Evolutionary conservation across 2,797 vertebrate genomes (phyloP), one percentile per base, ranked within the genome.

Genomic region (Mus spretus): DNA sequence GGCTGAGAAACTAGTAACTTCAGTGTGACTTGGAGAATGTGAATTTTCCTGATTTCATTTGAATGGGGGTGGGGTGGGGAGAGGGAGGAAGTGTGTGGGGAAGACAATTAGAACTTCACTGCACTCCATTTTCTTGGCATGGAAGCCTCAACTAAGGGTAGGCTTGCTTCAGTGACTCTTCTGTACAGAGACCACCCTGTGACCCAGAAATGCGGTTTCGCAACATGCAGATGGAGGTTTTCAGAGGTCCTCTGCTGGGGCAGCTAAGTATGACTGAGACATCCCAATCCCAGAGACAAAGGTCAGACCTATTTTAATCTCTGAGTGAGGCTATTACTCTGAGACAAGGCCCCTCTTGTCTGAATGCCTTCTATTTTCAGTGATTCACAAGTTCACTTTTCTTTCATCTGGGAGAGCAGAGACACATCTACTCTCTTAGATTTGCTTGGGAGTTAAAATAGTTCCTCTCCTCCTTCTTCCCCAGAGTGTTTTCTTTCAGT

Each of bases 291-390:
- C 90, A 61, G 24, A 95, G 87, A 96, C 91, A 96, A 98, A 98
- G 95, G 96, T 97, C 98, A 96, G 96, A 47, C 92, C 97, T 97
- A 97, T 97, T 98, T 98, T 97, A 93, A 96, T 96, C 97, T 97
- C 92, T 96, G 95, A 95, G 96, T 84, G 84, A 79, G 93, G 88
- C 91, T 96, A 57, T 95, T 93, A 86, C 96, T 91, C 80, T 63
- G 47, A 85, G 91, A 98, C 98, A 98, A 98, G 96, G 96, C 93
- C 85, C 91, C 95, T 91, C 83, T 98, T 98, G 96, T 98, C 91
- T 86, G 92, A 95, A 94, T 94, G 87, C 89, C 93, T 96, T 93
- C 96, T 97, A 96, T 97, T 98, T 97, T 95, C 96, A 92, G 96
- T 93, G 96, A 96, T 97, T 98, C 97, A 95, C 96, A 96, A 81